Base-by-base conservation (phyloP, 1,140 invertebrate genomes). In the Drosophila pseudoananassae region DNA sequence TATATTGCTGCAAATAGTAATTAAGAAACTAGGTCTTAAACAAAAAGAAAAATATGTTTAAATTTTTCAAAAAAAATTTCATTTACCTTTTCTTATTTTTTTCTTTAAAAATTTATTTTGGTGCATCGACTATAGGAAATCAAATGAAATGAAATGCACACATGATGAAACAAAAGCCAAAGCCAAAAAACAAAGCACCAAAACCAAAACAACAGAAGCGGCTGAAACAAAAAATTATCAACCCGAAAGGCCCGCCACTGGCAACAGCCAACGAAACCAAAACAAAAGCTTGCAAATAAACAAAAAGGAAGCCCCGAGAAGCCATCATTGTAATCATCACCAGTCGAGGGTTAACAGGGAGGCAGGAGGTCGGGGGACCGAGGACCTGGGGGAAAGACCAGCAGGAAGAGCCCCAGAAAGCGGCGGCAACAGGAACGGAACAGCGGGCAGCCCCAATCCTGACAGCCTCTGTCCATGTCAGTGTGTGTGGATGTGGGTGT, bases 131-230 rank as follows among this genome's bases (percentile, higher is more conserved):
- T 78, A 90, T 88, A 90, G 81, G 87, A 90, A 90, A 88, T 80
- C 87, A 90, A 90, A 90, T 90, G 87, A 82, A 90, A 87, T 87
- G 81, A 79, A 90, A 90, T 79, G 75, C 77, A 90, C 80, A 90
- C 78, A 82, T 78, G 82, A 76, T 78, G 76, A 90, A 90, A 90
- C 87, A 90, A 90, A 83, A 90, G 75, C 78, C 66, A 75, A 66
- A 46, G 40, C 40, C 43, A 20, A 81, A 76, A 77, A 74, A 78
- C 73, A 75, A 78, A 73, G 75, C 54, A 58, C 63, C 54, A 58
- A 61, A 52, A 33, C 55, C 25, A 51, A 79, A 78, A 52, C 46
- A 75, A 70, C 51, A 60, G 43, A 45, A 43, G 49, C 66, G 64
- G 49, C 64, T 23, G 25, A 47, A 69, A 54, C 49, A 69, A 68